Percentiles rank a stretch among this genome's conserved stretches.
Conservation (phyloP, 1,140 invertebrate species). For the Scylla paramamosain region DNA sequence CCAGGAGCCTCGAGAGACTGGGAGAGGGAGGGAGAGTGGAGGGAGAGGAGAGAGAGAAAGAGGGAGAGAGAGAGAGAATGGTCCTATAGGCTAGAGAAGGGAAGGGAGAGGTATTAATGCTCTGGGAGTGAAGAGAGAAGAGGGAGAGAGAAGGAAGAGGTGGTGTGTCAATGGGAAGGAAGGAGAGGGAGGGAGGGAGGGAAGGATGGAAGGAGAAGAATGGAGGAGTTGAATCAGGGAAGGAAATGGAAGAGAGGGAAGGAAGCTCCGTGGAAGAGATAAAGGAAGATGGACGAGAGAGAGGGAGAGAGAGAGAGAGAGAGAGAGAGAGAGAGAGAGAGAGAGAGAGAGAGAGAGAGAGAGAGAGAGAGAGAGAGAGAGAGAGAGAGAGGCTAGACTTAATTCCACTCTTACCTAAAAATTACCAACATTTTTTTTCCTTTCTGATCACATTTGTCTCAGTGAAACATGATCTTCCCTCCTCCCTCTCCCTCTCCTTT, state of each 20-base stretch:
- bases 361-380: not conserved
- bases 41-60: not conserved
- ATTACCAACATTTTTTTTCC: not conserved
- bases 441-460: not conserved
- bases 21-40: constrained; percentile 36
- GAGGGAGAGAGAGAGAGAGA: constrained; percentile 46
- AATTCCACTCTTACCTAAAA: not conserved
- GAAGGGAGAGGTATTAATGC: not conserved
- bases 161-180: too few relatives aligned
- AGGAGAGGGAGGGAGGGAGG: not conserved
- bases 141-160: not conserved
- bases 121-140: not conserved
- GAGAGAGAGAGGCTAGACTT: not conserved
- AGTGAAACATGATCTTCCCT: not conserved
- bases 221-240: not conserved
- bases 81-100: not conserved
- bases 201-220: constrained; percentile 30
- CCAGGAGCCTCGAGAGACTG: not conserved
- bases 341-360: not conserved
- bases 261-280: not conserved
- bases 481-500: not conserved
- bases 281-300: not conserved
- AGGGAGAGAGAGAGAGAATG: not conserved
- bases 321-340: constrained; percentile 25
- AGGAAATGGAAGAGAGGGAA: not conserved